phyloP scores from a whole-genome alignment of 2,113 vertebrate genomes.

The Calyptommatus sinebrachiatus region DNA sequence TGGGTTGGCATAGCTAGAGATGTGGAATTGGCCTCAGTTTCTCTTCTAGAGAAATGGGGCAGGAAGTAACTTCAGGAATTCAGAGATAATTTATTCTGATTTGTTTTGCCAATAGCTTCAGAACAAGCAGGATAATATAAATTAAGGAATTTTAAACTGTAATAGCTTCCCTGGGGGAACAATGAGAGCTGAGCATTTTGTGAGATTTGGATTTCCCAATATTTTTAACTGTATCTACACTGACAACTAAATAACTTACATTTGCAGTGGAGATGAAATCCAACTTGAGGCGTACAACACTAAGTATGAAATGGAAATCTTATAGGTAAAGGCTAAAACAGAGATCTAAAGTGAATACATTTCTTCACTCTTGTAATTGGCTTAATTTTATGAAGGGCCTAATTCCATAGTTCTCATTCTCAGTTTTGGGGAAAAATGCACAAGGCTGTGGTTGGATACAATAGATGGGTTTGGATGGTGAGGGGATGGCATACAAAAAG shows the following conservation, averaged over 20 bases:
- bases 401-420: too few relatives aligned
- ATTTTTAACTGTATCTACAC: neutral
- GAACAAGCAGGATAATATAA: slow-evolving; percentile 28
- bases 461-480: neutral
- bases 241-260: neutral
- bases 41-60: neutral
- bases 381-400: too few relatives aligned
- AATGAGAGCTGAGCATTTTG: neutral
- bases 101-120: slow-evolving; percentile 22
- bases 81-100: slow-evolving; percentile 35
- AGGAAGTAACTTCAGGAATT: slow-evolving; percentile 40
- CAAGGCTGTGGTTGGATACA: too few relatives aligned
- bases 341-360: slow-evolving; percentile 9
- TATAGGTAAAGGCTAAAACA: slow-evolving; percentile 15
- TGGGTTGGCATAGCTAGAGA: too few relatives aligned
- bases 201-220: neutral
- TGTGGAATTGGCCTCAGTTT: neutral
- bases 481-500: too few relatives aligned
- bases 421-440: too few relatives aligned
- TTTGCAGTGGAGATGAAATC: neutral
- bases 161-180: neutral
- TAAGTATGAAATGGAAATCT: neutral
- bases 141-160: neutral
- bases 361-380: neutral
- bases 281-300: slow-evolving; percentile 35